Evolutionary conservation across 1,140 invertebrate species (phyloP).

Genomic region (Danaus melanippus): DNA sequence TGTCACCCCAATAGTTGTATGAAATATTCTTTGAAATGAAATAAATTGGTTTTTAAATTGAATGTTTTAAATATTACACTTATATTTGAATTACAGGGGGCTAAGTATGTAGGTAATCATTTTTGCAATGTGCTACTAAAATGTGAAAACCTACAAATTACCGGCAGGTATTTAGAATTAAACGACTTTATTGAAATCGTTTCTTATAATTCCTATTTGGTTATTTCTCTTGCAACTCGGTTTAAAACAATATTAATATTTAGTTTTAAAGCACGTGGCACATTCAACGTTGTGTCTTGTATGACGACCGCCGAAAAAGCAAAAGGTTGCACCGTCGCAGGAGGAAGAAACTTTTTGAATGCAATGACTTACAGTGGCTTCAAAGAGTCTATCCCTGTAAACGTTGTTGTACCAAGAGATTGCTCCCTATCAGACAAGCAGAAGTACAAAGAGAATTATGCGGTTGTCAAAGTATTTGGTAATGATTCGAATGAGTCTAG

Average conservation of each 20-base stretch:
- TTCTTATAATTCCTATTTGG: no score
- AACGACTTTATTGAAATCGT: no score
- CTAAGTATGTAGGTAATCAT: conserved; percentile 26
- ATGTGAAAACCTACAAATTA: conserved; percentile 31
- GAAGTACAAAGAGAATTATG: no score
- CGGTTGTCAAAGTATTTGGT: no score
- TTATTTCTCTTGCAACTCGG: no score
- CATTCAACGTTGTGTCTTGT: conserved; percentile 21
- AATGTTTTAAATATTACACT: no score
- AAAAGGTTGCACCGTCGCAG: conserved; percentile 28
- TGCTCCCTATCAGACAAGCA: no score
- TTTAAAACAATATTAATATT: conserved; percentile 2
- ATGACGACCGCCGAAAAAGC: conserved; percentile 25
- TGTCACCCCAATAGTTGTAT: no score
- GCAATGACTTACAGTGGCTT: conserved; percentile 28
- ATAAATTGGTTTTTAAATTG: no score
- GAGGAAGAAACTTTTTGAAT: conserved; percentile 23
- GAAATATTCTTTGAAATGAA: no score
- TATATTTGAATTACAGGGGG: not conserved
- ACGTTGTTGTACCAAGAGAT: conserved; percentile 15
- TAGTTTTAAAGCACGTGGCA: conserved; percentile 31
- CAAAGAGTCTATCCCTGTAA: conserved; percentile 25
- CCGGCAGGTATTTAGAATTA: conserved; percentile 24
- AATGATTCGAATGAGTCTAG: no score
- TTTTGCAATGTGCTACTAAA: conserved; percentile 29